Evolutionary conservation across 2,113 vertebrate genomes (phyloP).

Genomic region (Scartelaos histophorus): DNA sequence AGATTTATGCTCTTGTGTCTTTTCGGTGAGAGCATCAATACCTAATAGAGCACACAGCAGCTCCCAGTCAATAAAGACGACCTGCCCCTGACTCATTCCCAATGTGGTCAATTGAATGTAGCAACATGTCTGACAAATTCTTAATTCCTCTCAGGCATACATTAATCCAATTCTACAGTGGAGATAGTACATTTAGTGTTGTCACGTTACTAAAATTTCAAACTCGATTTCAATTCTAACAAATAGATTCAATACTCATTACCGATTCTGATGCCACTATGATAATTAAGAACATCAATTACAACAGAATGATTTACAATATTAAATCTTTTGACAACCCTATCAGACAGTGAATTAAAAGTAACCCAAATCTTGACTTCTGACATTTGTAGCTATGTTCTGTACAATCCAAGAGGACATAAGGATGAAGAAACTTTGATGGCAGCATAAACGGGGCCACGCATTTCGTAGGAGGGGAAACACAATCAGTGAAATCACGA

Average conservation of each 20-base stretch:
- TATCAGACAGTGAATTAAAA: conserved; percentile 42
- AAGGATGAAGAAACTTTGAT: conserved; percentile 15
- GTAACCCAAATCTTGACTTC: conserved; percentile 28
- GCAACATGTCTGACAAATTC: conserved; percentile 60
- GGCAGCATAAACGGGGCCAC: conserved; percentile 10
- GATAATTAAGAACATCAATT: no score
- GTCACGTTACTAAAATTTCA: conserved; percentile 4
- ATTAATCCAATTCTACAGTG: conserved; percentile 31
- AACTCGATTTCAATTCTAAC: no score
- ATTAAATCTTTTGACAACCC: no score
- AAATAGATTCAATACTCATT: no score
- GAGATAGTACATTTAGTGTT: conserved; percentile 25
- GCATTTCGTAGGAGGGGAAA: conserved; percentile 37
- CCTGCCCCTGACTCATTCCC: conserved; percentile 67
- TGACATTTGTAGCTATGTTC: background rate
- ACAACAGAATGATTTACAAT: no score
- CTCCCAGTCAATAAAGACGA: conserved; percentile 69
- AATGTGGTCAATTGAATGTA: conserved; percentile 70
- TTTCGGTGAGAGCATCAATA: conserved; percentile 62
- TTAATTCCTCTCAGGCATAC: conserved; percentile 46
- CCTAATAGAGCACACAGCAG: conserved; percentile 66
- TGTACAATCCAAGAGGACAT: conserved; percentile 14
- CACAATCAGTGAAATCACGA: conserved; percentile 61
- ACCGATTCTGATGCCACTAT: no score
- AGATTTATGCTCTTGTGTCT: conserved; percentile 46